These are phyloP conservation scores for Aculops lycopersici DNA, from an alignment of 1,140 invertebrate genomes.

Conservation along the genomic window DNA sequence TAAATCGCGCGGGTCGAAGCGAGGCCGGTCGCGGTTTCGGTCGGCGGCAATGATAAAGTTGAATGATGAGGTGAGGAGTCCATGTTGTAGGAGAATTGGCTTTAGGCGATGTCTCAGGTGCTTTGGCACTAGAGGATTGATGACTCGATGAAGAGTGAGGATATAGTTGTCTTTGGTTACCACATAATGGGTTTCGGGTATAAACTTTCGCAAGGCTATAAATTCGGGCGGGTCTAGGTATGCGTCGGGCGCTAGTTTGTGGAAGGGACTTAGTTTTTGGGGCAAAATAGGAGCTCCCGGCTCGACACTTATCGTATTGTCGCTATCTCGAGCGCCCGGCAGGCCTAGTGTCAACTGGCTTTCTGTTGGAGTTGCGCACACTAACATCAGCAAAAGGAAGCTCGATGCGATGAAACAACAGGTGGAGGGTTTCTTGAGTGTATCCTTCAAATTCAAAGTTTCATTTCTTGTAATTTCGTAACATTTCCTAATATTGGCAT, in stretches of 20 bases:
- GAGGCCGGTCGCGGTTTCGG: background rate
- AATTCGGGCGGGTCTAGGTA: background rate
- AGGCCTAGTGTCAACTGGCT: background rate
- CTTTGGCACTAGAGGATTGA: background rate
- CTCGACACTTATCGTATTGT: background rate
- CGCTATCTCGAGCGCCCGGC: background rate
- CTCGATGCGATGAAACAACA: too few species aligned
- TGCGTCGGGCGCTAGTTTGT: background rate
- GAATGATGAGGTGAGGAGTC: background rate
- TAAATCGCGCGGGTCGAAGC: background rate
- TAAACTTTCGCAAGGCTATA: conserved; percentile 1
- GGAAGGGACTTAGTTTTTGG: background rate
- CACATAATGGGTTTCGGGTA: background rate
- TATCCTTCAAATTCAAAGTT: background rate
- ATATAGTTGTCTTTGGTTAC: conserved; percentile 2
- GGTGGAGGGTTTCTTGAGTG: too few species aligned
- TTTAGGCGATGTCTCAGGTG: too few species aligned
- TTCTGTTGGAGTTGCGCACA: background rate
- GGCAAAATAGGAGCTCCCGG: background rate
- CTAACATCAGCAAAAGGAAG: too few species aligned
- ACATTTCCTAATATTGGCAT: too few species aligned
- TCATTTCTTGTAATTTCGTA: too few species aligned
- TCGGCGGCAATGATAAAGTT: background rate
- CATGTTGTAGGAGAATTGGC: background rate
- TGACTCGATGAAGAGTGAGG: conserved; percentile 1